Evolutionary conservation across 2,888 invertebrate genomes (phyloP).

Genomic region (Malthinus seriepunctatus): DNA sequence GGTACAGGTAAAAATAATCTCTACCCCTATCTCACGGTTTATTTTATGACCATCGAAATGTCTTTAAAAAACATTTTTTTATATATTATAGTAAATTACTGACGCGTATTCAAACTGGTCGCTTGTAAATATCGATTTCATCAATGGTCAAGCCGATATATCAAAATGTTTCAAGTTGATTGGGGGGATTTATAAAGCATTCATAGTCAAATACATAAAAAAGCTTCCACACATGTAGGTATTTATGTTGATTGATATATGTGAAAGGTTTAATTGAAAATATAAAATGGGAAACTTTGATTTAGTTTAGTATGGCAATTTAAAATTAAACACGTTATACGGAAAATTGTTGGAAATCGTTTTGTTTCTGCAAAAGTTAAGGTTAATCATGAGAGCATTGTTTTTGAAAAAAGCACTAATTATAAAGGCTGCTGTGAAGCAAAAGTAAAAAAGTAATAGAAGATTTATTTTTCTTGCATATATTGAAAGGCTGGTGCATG

Average conservation of each 20-base stretch:
- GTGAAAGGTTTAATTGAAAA: slow-evolving; percentile 14
- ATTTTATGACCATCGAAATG: slow-evolving; percentile 30
- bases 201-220: slow-evolving; percentile 1
- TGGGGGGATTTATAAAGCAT: slow-evolving; percentile 11
- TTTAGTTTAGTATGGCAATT: slow-evolving; percentile 11
- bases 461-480: slow-evolving; percentile 57
- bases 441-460: slow-evolving; percentile 42
- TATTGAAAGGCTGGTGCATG: slow-evolving; percentile 50
- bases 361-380: not conserved
- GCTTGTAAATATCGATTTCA: slow-evolving; percentile 25
- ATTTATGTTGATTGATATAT: slow-evolving; percentile 5
- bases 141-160: slow-evolving; percentile 1
- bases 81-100: slow-evolving; percentile 13
- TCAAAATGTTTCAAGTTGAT: slow-evolving; percentile 21
- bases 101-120: slow-evolving; percentile 15
- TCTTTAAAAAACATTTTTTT: slow-evolving; percentile 21
- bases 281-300: slow-evolving; percentile 8
- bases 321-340: not conserved
- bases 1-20: slow-evolving; percentile 31
- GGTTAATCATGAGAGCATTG: slow-evolving; percentile 45
- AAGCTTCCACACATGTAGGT: slow-evolving; percentile 4
- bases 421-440: slow-evolving; percentile 49
- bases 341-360: too few species aligned
- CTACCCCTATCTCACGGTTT: slow-evolving; percentile 33
- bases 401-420: slow-evolving; percentile 54